phyloP scores from a whole-genome alignment of 2,797 vertebrate genomes.

The Urocyon cinereoargenteus region DNA sequence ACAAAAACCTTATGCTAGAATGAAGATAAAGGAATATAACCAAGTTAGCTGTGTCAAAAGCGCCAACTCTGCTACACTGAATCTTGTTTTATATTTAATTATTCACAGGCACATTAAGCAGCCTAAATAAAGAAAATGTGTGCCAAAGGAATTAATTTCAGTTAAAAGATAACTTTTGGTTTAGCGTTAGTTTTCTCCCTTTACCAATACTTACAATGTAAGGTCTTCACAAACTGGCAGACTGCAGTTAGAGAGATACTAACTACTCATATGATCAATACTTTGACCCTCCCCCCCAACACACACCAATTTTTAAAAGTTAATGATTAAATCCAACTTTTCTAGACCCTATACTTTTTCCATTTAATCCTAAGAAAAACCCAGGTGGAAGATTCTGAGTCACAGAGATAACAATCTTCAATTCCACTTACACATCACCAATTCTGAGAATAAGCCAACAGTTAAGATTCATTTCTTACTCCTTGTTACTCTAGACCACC shows the following conservation, averaged over 20 bases:
- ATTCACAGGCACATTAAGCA: constrained; percentile 9
- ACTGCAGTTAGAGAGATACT: neutral
- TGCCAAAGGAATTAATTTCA: constrained; percentile 23
- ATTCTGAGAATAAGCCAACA: constrained; percentile 57
- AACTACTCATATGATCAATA: neutral
- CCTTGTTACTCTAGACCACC: constrained; percentile 26
- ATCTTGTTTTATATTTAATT: constrained; percentile 5
- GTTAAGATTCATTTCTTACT: constrained; percentile 26
- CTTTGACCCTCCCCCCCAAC: neutral
- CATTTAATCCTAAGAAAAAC: constrained; percentile 48
- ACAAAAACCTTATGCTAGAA: neutral
- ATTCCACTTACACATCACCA: constrained; percentile 6
- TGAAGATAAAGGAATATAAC: neutral
- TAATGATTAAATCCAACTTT: constrained; percentile 40
- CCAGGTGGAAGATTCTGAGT: constrained; percentile 20
- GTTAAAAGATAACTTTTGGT: neutral
- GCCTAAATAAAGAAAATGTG: constrained; percentile 1
- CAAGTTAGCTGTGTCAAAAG: constrained; percentile 34
- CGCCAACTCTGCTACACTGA: constrained; percentile 13
- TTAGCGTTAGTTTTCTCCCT: constrained; percentile 28
- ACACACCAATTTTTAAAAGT: neutral
- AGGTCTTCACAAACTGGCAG: neutral
- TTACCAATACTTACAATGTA: neutral
- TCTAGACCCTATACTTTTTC: neutral
- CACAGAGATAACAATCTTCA: neutral